Base-by-base conservation (phyloP, 1,140 invertebrate genomes). In the Ectropis grisescens region DNA sequence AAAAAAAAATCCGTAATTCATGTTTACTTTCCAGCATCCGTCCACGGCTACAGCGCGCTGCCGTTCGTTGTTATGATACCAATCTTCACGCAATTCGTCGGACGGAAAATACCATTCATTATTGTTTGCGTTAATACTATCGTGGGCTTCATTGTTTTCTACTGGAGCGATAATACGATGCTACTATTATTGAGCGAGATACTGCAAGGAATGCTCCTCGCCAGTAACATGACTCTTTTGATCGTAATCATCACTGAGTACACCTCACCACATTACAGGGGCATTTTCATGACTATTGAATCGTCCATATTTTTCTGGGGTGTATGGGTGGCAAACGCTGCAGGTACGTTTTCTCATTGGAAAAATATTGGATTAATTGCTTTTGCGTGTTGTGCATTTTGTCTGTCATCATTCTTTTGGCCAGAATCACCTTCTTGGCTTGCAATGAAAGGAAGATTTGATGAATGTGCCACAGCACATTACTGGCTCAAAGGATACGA, bases 371-470 rank as follows among this genome's bases (percentile, higher is more conserved):
- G 22, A 10, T 7, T 48, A 12, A 15, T 34, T n/a, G 45, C 39
- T 10, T 16, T 48, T 9, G 8, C 28, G 2, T 16, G 24, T 9
- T 27, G 35, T 7, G 5, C 37, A 2, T 43, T 39, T 11, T 25
- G 10, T 11, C 25, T 11, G 31, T 32, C 1, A 35, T 23, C 9
- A 29, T 13, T 48, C 0, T 33, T 23, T 26, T 22, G 33, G 15
- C 31, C 31, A 4, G 40, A 41, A 22, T 41, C 40, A 1, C 40
- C 40, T 11, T 25, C 30, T 16, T 58, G 47, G 51, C 14, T 58
- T 14, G 55, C 55, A 0, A 23, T 23, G 13, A 37, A 44, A 31
- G 40, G 47, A 1, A 29, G 37, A 12, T 52, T 34, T 26, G 44
- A 50, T 8, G 37, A 58, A 24, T 52, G 50, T 23, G 27, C 29